Evolutionary conservation across 1,140 invertebrate species (phyloP).

Genomic region (Caerostris darwini): DNA sequence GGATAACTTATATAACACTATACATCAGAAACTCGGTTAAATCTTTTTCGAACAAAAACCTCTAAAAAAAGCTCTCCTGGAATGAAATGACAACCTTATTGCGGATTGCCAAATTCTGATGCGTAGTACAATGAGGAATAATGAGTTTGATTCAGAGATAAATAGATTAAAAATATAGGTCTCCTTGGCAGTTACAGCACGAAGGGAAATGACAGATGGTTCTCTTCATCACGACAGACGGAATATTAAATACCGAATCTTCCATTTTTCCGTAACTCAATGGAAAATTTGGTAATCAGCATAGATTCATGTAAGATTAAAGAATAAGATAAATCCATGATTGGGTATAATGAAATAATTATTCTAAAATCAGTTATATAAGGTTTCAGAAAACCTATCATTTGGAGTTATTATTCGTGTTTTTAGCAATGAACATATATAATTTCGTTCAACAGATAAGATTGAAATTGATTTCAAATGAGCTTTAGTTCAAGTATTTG

Average conservation of each 20-base stretch:
- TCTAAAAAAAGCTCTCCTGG: not conserved
- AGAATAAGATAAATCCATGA: not conserved
- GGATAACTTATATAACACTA: too few relatives aligned
- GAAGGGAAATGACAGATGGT: not conserved
- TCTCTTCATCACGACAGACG: not conserved
- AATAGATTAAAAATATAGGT: conserved; percentile 16
- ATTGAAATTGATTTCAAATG: too few relatives aligned
- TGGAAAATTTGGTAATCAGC: not conserved
- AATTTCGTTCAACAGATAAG: too few relatives aligned
- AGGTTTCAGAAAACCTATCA: not conserved
- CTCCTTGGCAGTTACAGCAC: not conserved
- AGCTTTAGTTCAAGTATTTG: too few relatives aligned
- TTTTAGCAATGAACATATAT: too few relatives aligned
- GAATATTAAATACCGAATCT: not conserved
- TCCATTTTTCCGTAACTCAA: not conserved
- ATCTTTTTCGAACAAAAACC: not conserved
- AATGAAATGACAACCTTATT: not conserved
- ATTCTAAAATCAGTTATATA: not conserved
- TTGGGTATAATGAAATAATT: conserved; percentile 18
- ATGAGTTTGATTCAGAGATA: not conserved
- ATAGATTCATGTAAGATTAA: not conserved
- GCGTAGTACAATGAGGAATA: not conserved
- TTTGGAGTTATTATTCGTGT: not conserved
- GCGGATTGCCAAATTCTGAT: not conserved
- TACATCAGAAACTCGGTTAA: not conserved